phyloP scores from a whole-genome alignment of 2,888 invertebrate species.

The Coelopa pilipes region DNA sequence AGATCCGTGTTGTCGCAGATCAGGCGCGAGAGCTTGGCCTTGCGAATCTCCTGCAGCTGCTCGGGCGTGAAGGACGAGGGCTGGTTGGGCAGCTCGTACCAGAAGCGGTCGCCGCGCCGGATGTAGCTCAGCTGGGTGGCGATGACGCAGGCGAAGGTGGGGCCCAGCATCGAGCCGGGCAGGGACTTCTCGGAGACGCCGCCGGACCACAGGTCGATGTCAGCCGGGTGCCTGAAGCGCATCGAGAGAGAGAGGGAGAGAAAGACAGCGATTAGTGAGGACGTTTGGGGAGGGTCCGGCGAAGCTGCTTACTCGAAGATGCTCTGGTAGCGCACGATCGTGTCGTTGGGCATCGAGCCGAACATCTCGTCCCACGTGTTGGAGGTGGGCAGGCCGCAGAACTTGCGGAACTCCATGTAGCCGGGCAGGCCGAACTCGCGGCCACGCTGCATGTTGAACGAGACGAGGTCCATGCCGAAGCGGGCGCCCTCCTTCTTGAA shows the following conservation, averaged over 20 bases:
- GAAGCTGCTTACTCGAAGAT: slow-evolving; percentile 78
- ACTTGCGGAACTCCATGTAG: slow-evolving; percentile 92
- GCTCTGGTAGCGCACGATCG: slow-evolving; percentile 82
- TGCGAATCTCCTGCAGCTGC: slow-evolving; percentile 85
- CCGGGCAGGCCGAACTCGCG: slow-evolving; percentile 92
- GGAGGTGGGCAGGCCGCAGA: slow-evolving; percentile 85
- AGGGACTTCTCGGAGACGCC: slow-evolving; percentile 91
- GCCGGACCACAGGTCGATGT: slow-evolving; percentile 95
- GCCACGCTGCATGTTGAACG: slow-evolving; percentile 93
- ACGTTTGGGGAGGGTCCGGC: not conserved
- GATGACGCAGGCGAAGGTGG: slow-evolving; percentile 93
- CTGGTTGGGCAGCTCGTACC: slow-evolving; percentile 92
- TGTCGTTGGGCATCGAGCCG: slow-evolving; percentile 89
- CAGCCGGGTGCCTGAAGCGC: slow-evolving; percentile 84
- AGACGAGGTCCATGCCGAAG: slow-evolving; percentile 90
- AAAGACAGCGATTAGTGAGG: not conserved
- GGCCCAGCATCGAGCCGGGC: slow-evolving; percentile 92
- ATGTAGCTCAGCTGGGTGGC: slow-evolving; percentile 92
- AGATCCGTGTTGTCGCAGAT: slow-evolving; percentile 94
- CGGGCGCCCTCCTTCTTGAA: slow-evolving; percentile 81
- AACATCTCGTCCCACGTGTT: slow-evolving; percentile 81
- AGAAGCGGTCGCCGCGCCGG: slow-evolving; percentile 90
- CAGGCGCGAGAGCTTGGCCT: slow-evolving; percentile 81
- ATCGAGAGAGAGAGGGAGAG: slow-evolving; percentile 22
- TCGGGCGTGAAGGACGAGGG: slow-evolving; percentile 91